Conservation (phyloP, 2,888 invertebrate species). For the Tachystola acroxantha region DNA sequence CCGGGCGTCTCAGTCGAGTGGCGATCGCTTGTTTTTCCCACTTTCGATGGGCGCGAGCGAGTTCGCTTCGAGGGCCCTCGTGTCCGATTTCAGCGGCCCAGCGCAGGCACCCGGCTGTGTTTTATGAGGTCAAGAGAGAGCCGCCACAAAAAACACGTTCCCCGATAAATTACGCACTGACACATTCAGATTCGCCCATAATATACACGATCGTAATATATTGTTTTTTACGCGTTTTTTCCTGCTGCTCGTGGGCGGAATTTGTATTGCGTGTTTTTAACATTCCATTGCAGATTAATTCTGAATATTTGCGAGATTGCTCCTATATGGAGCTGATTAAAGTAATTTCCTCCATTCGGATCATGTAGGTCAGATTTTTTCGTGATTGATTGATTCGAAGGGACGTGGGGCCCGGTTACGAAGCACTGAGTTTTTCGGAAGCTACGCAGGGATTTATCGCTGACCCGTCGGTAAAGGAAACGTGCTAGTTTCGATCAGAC, state of each 20-base stretch:
- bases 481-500: background rate
- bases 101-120: slow-evolving; percentile 58
- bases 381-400: background rate
- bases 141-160: slow-evolving; percentile 72
- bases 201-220: slow-evolving; percentile 71
- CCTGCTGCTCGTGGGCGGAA: slow-evolving; percentile 17
- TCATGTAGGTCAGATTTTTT: slow-evolving; percentile 1
- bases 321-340: background rate
- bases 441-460: background rate
- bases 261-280: slow-evolving; percentile 12
- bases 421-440: background rate
- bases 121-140: slow-evolving; percentile 76
- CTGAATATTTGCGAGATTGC: slow-evolving; percentile 4
- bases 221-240: slow-evolving; percentile 56
- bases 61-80: slow-evolving; percentile 55
- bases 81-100: slow-evolving; percentile 52
- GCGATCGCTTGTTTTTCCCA: slow-evolving; percentile 76
- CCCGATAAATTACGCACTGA: slow-evolving; percentile 75
- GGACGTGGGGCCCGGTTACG: background rate
- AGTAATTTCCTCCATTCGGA: background rate
- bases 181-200: slow-evolving; percentile 75
- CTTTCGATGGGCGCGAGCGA: slow-evolving; percentile 63
- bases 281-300: slow-evolving; percentile 9
- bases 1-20: slow-evolving; percentile 67
- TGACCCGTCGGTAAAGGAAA: background rate